Base-by-base conservation (phyloP, 1,140 invertebrate species). In the Aricia agestis region DNA sequence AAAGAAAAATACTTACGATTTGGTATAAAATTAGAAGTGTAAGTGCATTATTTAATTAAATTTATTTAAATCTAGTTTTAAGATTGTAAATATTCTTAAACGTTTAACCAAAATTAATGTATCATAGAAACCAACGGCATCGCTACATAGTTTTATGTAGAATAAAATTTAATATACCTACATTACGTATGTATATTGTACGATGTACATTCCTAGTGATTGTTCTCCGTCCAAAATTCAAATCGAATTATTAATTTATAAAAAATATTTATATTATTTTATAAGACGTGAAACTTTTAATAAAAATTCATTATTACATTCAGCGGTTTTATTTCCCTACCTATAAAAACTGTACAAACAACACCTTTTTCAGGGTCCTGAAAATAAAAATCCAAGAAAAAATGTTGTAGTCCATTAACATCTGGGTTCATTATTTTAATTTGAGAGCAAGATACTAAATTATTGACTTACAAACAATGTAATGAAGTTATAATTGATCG, bases 221-320 rank as follows among this genome's bases (percentile, higher is more conserved):
- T 72, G 25, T 66, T 69, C 76, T 80, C 83, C 86, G 86, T 90
- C 86, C 88, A 83, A 85, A 83, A 76, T 79, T 78, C 74, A 75
- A 75, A 76, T 73, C 76, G 80, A 84, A 84, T 85, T 84, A 83
- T 83, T 89, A 84, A 89, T 74, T 90, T 90, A 90, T 83, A 74
- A 76, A 74, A 80, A 81, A 71, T 85, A 88, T 89, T 87, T 87
- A 87, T 85, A 83, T 87, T 81, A 81, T 73, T 41, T 13, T 32
- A 59, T 45, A 58, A 41, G 18, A 69, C 25, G 32, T 41, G 15
- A 59, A 69, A 69, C 58, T 69, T 69, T 59, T 59, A 69, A 61
- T 69, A 77, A 80, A 81, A 66, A 67, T 76, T 79, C 74, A 61
- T 61, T 18, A 61, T 19, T 11, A n/a, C 6, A 41, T 19, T 9